A percentile compares a stretch with the other conserved stretches of the same genome.
These are phyloP conservation scores for Gallinago media DNA, from an alignment of 2,113 vertebrate genomes.

Conservation along the genomic window DNA sequence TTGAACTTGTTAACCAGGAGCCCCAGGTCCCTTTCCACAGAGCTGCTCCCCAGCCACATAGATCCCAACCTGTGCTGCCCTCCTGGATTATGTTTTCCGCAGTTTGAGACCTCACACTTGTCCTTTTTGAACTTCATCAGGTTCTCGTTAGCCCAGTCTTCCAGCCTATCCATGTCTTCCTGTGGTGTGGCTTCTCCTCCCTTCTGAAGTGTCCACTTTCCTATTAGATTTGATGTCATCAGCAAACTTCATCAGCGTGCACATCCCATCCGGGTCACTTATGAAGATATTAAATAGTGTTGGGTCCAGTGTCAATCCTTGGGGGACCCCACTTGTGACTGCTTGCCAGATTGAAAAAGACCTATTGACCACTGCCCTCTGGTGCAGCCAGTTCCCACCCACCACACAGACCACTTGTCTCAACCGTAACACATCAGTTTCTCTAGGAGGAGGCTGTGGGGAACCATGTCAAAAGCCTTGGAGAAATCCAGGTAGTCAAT, in stretches of 20 bases:
- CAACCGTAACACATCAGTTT: neutral
- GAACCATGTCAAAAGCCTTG: no score
- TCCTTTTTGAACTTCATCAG: neutral
- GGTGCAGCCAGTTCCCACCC: neutral
- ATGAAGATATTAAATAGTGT: neutral
- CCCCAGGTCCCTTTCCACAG: neutral
- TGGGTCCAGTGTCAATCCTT: neutral
- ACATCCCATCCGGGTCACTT: neutral
- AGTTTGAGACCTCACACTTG: neutral
- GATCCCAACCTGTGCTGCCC: neutral
- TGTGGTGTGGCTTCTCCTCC: neutral
- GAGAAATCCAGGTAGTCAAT: no score
- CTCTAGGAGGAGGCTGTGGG: neutral
- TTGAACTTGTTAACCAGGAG: neutral
- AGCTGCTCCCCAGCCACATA: neutral
- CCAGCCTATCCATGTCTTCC: neutral
- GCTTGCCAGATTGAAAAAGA: neutral
- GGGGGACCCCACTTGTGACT: neutral
- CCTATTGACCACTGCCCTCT: neutral
- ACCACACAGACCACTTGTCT: neutral
- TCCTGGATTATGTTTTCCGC: neutral
- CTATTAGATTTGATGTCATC: neutral
- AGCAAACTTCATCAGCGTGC: neutral
- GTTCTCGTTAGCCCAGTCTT: neutral
- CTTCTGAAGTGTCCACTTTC: neutral